Base-by-base conservation (phyloP, 64 coral and sea anemone genomes). In the Astreopora myriophthalma region DNA sequence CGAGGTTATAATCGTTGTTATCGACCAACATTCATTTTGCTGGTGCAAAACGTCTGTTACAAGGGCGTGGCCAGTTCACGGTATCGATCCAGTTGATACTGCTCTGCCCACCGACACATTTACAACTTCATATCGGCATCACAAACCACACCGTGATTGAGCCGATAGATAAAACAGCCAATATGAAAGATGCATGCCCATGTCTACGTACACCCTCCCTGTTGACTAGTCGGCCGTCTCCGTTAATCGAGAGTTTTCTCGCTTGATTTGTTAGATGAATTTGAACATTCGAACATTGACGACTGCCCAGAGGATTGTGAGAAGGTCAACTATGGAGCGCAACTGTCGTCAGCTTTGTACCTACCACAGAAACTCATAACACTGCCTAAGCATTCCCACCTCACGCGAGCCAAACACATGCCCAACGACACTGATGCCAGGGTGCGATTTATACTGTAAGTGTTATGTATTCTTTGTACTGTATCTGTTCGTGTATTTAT, bases 291-390 rank as follows among this genome's bases (percentile, higher is more conserved):
- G 17, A 75, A 75, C 69, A 49, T 24, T 26, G 75, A 86, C 20
- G 76, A 48, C 16, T 92, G 90, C 58, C 90, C 90, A 19, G 90
- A 71, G 17, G 90, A 92, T 61, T 92, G 90, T 31, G 69, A 63
- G 65, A 76, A 86, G 84, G 38, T 48, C 5, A 66, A 60, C 3
- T 92, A 86, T 48, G 34, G 86, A 22, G 34, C 90, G 13, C 63
- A 76, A 32, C 28, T 92, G 14, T 92, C 90, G 10, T 23, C 48
- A 65, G 80, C 80, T 75, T 51, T 92, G 11, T 92, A 63, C 67
- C 2, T 92, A 29, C 90, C 90, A 28, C 90, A 92, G 24, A 85
- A 66, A 69, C 60, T 92, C 9, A 6, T 92, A 28, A 80, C 90
- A 6, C 8, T 92, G 6, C 10, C 20, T 14, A 92, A 86, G 33